Percentiles rank a stretch among this genome's conserved stretches.
Conservation (phyloP, 2,888 invertebrate species). For the Harmothoe impar region DNA sequence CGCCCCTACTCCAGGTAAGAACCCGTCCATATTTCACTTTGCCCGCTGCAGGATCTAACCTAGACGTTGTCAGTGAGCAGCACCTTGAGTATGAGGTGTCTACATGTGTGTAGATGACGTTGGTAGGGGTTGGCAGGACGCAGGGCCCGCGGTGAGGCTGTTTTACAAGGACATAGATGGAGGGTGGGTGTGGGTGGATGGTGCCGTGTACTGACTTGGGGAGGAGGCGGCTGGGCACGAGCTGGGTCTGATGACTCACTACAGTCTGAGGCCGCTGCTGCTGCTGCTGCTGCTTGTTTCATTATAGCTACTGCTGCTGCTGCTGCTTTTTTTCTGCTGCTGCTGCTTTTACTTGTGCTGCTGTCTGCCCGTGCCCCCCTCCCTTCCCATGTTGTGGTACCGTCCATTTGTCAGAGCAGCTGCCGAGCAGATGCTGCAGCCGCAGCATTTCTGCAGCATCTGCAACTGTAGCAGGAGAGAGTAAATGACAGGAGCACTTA, state of each 20-base stretch:
- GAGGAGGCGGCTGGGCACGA: not conserved
- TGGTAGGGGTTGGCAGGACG: not conserved
- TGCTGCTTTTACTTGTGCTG: not conserved
- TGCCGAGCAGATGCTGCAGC: not conserved
- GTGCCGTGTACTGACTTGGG: constrained; percentile 24
- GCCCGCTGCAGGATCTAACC: not conserved
- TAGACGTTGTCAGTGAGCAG: not conserved
- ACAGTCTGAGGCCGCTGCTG: constrained; percentile 11
- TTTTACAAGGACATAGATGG: not conserved
- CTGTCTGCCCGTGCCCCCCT: not conserved
- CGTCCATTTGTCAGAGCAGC: too few relatives aligned
- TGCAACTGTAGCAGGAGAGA: not conserved
- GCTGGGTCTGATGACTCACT: constrained; percentile 35
- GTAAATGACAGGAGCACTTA: not conserved
- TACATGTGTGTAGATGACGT: not conserved
- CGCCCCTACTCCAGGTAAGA: constrained; percentile 20
- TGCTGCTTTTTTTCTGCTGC: too few relatives aligned
- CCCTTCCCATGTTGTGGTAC: not conserved
- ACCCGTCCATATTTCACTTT: not conserved
- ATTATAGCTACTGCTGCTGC: too few relatives aligned
- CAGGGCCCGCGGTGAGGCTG: not conserved
- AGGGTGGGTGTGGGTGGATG: not conserved
- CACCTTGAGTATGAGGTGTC: not conserved
- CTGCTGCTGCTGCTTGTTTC: not conserved
- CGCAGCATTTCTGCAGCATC: not conserved